phyloP scores from a whole-genome alignment of 2,113 vertebrate genomes.

The Brachypodius melanocephalos region DNA sequence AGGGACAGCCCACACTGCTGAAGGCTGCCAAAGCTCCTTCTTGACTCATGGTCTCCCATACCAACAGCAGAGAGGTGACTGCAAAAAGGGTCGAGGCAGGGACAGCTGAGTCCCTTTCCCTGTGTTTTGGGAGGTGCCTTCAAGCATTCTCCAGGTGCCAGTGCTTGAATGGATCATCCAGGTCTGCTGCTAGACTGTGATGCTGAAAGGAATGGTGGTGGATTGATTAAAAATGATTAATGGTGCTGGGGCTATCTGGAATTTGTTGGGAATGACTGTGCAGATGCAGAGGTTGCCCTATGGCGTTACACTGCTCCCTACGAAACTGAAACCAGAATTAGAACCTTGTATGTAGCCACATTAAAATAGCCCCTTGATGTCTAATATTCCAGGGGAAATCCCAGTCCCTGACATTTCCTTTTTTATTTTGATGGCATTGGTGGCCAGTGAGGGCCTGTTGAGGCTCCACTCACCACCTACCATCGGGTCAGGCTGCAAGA shows the following conservation, averaged over 20 bases:
- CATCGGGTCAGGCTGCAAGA: background rate
- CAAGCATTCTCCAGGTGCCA: background rate
- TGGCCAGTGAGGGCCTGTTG: background rate
- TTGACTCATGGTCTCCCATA: slow-evolving; percentile 6
- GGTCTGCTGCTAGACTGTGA: background rate
- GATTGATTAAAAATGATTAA: background rate
- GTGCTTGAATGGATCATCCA: background rate
- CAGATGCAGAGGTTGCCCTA: background rate
- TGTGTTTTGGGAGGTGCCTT: background rate
- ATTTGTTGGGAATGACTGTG: background rate
- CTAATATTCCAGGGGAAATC: background rate
- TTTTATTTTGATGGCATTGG: background rate
- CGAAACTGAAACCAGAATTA: background rate
- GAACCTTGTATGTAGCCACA: background rate
- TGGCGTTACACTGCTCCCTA: background rate
- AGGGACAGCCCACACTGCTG: slow-evolving; percentile 42
- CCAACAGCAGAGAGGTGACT: background rate
- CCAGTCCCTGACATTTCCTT: background rate
- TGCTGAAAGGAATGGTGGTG: background rate
- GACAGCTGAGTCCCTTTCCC: background rate
- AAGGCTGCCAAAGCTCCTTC: slow-evolving; percentile 54
- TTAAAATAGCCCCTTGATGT: background rate
- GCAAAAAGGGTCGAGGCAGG: background rate
- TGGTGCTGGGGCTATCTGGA: background rate
- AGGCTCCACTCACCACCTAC: background rate